Base-by-base conservation (phyloP, 2,113 vertebrate genomes). In the Talpa occidentalis region DNA sequence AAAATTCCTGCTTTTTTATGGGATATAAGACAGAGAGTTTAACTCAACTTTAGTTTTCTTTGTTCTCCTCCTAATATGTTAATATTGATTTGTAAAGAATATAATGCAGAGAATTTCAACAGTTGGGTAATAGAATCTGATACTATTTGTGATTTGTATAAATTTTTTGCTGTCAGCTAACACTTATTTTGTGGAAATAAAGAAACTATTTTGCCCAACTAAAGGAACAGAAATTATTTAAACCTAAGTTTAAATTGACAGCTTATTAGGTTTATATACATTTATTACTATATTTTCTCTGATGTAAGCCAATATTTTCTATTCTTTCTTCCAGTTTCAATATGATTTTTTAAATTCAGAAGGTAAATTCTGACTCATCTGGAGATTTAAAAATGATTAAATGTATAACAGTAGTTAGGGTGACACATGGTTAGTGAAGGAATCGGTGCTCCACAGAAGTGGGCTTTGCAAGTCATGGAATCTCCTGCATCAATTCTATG, bases 101-200 rank as follows among this genome's bases (percentile, higher is more conserved):
- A 54, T 77, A 93, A 60, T 64, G 32, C 52, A 74, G 22, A 88
- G 37, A 67, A 79, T 85, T 93, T 94, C 15, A 67, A 32, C 49
- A 47, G 40, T 30, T 91, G 28, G 64, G 19, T 77, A 78, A 87
- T 74, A 9, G 49, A 79, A 37, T 54, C n/a, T 49, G 81, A 66
- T 82, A 8, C 49, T 82, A 21, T 32, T 79, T 88, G 9, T 32
- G 16, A 72, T 76, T 62, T 84, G 67, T 54, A 64, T 35, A 22
- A 44, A 15, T 19, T 16, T 67, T 72, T 95, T 96, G 10, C 40
- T 59, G 3, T 81, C 19, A n/a, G 30, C 17, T 66, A 82, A 77
- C 40, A 74, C 35, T 83, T 94, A 88, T 81, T 92, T 91, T 76
- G 37, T 64, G 87, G 56, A 91, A 85, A 85, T 84, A 47, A 74